Evolutionary conservation across 2,797 vertebrate genomes (phyloP).

Genomic region (Sylvia borin): DNA sequence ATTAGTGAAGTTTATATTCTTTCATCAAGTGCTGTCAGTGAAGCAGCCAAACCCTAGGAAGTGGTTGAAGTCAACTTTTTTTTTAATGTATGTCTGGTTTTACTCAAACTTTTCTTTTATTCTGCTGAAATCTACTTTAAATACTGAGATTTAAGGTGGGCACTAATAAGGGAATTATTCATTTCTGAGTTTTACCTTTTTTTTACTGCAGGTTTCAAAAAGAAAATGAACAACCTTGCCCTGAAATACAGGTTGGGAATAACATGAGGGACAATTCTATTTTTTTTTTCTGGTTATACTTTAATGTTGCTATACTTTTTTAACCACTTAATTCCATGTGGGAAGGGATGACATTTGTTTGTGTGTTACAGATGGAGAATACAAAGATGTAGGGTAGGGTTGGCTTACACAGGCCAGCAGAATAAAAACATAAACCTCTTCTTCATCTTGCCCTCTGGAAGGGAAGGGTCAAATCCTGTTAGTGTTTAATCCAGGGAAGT

Average conservation of each 20-base stretch:
- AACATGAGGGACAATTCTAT: background rate
- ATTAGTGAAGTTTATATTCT: background rate
- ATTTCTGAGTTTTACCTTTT: background rate
- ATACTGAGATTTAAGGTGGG: background rate
- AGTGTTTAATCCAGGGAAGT: background rate
- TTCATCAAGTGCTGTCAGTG: background rate
- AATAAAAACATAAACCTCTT: background rate
- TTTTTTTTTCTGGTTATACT: background rate
- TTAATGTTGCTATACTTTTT: background rate
- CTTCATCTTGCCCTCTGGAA: background rate
- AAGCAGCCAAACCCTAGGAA: background rate
- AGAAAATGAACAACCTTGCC: background rate
- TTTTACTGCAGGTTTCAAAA: background rate
- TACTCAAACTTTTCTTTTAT: background rate
- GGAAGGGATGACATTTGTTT: background rate
- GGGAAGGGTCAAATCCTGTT: background rate
- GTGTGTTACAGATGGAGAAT: background rate
- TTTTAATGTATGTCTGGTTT: background rate
- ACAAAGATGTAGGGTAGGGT: background rate
- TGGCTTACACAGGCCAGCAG: background rate
- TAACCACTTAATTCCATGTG: background rate
- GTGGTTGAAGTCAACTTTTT: background rate
- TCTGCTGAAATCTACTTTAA: background rate
- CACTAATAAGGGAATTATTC: background rate
- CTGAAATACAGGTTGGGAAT: background rate